phyloP scores from a whole-genome alignment of 2,888 invertebrate species.

The Allacma fusca region DNA sequence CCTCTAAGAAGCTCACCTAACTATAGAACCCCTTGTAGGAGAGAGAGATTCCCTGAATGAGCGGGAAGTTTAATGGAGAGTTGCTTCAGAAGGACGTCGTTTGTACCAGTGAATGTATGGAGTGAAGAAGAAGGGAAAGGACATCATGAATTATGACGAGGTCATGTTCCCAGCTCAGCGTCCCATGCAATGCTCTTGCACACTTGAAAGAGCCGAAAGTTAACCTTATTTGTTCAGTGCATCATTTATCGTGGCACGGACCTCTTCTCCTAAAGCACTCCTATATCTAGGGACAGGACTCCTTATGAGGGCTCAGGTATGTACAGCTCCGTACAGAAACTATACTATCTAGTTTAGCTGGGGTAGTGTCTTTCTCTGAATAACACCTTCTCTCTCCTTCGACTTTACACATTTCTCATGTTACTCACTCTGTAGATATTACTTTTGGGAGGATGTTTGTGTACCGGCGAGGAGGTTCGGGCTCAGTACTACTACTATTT shows the following conservation, averaged over 20 bases:
- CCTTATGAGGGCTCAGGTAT: too few relatives aligned
- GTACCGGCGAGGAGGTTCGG: background rate
- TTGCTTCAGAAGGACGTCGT: background rate
- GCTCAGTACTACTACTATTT: background rate
- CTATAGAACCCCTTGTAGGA: too few relatives aligned
- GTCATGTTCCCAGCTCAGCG: slow-evolving; percentile 40
- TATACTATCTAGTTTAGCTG: too few relatives aligned
- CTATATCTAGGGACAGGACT: too few relatives aligned
- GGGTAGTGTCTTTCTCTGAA: too few relatives aligned
- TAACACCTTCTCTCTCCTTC: slow-evolving; percentile 8
- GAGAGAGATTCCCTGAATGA: background rate
- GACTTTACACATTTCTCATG: background rate
- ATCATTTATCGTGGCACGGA: slow-evolving; percentile 40
- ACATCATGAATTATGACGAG: slow-evolving; percentile 47
- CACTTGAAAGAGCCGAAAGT: slow-evolving; percentile 44
- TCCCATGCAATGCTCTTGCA: slow-evolving; percentile 15
- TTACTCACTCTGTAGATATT: background rate
- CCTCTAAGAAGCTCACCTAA: too few relatives aligned
- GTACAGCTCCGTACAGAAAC: too few relatives aligned
- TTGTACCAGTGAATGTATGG: slow-evolving; percentile 4
- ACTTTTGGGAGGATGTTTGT: background rate
- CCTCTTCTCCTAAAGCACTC: background rate
- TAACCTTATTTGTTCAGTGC: slow-evolving; percentile 46
- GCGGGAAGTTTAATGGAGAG: slow-evolving; percentile 5
- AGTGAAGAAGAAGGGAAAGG: slow-evolving; percentile 18